Conservation (phyloP, 2,113 vertebrate genomes). For the Egretta garzetta region DNA sequence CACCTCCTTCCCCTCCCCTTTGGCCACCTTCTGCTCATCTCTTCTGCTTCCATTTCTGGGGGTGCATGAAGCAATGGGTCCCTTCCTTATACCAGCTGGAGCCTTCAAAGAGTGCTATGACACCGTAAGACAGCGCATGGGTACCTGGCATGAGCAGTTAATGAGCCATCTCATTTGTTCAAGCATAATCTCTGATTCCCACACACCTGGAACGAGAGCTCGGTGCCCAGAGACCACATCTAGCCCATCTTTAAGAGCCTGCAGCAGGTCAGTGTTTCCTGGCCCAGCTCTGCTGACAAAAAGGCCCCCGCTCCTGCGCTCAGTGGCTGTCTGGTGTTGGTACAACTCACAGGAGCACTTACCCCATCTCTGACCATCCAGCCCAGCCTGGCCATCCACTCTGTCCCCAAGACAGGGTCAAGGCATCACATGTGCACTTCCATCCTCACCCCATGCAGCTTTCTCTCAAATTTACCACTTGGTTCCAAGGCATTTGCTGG, state of each 20-base stretch:
- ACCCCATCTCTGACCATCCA: not conserved
- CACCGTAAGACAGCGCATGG: not conserved
- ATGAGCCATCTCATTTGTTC: not conserved
- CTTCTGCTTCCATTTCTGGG: not conserved
- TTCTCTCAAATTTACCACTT: not conserved
- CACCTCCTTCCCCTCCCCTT: not conserved
- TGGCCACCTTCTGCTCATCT: not conserved
- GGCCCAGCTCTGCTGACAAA: not conserved
- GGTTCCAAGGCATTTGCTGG: not conserved
- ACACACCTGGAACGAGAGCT: not conserved
- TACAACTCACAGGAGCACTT: not conserved
- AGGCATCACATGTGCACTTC: not conserved
- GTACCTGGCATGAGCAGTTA: not conserved
- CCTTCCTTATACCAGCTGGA: not conserved
- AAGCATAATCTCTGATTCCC: accelerated
- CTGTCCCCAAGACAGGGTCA: not conserved
- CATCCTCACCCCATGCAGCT: not conserved
- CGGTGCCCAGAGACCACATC: not conserved
- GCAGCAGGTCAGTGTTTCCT: accelerated
- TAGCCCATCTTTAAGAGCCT: not conserved
- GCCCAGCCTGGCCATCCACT: not conserved
- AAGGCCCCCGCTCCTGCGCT: not conserved
- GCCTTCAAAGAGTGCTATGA: not conserved
- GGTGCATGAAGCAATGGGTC: not conserved
- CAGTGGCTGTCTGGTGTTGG: not conserved